These are phyloP conservation scores for Coluber constrictor DNA, from an alignment of 2,797 vertebrate genomes.

Conservation along the genomic window DNA sequence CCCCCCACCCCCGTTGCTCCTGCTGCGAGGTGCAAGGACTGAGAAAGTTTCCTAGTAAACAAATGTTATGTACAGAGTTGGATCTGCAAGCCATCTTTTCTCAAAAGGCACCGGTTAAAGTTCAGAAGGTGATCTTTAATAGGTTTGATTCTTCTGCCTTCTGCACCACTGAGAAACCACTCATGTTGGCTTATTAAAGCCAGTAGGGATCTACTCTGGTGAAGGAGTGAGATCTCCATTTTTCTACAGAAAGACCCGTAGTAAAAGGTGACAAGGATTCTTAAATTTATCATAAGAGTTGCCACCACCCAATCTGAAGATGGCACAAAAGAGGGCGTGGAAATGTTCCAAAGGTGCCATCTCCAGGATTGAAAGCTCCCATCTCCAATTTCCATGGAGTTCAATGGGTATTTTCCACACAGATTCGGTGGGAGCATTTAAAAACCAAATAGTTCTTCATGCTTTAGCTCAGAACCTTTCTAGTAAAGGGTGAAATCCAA, in stretches of 20 bases:
- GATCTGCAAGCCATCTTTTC: slow-evolving; percentile 52
- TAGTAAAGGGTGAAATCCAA: not conserved
- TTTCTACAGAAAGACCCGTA: slow-evolving; percentile 3
- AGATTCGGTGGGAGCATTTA: not conserved
- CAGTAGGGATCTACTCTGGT: not conserved
- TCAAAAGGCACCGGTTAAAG: slow-evolving; percentile 72
- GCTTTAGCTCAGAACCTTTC: slow-evolving; percentile 19
- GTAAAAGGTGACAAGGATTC: not conserved
- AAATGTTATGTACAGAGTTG: slow-evolving; percentile 46
- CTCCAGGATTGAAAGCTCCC: not conserved
- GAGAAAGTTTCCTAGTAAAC: slow-evolving; percentile 72
- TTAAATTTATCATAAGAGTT: not conserved
- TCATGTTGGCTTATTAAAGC: not conserved
- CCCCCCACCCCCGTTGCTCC: slow-evolving; percentile 2
- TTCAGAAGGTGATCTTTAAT: slow-evolving; percentile 56
- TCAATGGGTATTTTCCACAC: not conserved
- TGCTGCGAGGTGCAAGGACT: slow-evolving; percentile 51
- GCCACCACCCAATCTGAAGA: not conserved
- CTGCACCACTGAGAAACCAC: slow-evolving; percentile 6
- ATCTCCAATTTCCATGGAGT: not conserved
- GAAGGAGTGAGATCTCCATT: slow-evolving; percentile 3
- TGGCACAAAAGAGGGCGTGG: not conserved
- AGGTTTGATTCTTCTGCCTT: slow-evolving; percentile 18
- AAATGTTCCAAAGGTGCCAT: not conserved
- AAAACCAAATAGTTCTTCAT: slow-evolving; percentile 35